Evolutionary conservation across 2,113 vertebrate species (phyloP).

Genomic region (Phrynocephalus versicolor): DNA sequence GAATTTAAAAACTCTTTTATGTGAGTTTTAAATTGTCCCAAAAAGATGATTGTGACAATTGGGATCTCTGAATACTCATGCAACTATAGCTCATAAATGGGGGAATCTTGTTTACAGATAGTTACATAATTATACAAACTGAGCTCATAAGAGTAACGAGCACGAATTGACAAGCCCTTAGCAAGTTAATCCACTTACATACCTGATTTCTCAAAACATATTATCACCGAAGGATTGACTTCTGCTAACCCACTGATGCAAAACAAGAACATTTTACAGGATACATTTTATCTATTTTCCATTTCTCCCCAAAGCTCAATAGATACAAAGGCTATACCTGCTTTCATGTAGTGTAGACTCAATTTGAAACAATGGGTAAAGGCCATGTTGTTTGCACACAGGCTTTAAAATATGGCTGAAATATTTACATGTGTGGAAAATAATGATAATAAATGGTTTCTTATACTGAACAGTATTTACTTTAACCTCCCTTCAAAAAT

Average conservation of each 20-base stretch:
- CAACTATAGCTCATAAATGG: neutral
- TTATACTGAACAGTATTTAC: too few species aligned
- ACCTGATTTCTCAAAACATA: constrained; percentile 4
- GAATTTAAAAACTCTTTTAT: neutral
- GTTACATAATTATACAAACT: neutral
- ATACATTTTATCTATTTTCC: neutral
- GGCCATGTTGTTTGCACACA: too few species aligned
- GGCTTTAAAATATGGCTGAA: too few species aligned
- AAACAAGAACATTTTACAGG: neutral
- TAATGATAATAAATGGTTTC: too few species aligned
- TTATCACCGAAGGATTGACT: neutral
- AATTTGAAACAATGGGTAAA: too few species aligned
- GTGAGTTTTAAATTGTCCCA: neutral
- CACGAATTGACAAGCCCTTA: neutral
- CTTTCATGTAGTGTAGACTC: neutral
- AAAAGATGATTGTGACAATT: neutral
- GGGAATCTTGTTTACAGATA: neutral
- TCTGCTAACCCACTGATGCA: constrained; percentile 3
- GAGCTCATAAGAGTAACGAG: constrained; percentile 1
- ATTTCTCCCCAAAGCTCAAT: neutral
- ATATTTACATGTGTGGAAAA: too few species aligned
- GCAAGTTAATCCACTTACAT: neutral
- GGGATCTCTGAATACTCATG: neutral
- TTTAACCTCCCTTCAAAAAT: too few species aligned
- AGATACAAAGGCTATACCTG: neutral